A percentile compares a stretch with the other conserved stretches of the same genome.
These are phyloP conservation scores for Drosophila sucinea DNA, from an alignment of 1,140 invertebrate genomes.

Conservation along the genomic window DNA sequence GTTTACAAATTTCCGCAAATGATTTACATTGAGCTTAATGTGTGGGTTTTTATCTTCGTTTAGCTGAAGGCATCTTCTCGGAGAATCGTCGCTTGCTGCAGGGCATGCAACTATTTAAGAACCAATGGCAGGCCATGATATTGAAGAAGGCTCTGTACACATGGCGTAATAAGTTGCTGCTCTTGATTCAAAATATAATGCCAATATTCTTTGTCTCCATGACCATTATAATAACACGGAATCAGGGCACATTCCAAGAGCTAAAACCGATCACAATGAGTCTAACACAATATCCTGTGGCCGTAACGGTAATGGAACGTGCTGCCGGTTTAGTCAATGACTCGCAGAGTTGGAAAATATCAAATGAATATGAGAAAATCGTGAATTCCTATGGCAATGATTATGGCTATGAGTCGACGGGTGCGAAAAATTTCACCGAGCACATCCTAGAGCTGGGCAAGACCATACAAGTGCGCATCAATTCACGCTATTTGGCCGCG, in stretches of 20 bases:
- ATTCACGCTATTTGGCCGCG: conserved; percentile 61
- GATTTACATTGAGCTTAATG: conserved; percentile 21
- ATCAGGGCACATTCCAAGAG: conserved; percentile 34
- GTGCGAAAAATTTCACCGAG: background rate
- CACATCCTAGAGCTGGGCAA: conserved; percentile 60
- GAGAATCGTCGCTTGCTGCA: conserved; percentile 47
- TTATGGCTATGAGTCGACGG: conserved; percentile 38
- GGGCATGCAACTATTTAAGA: conserved; percentile 63
- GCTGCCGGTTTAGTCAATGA: background rate
- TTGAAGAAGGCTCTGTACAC: conserved; percentile 86
- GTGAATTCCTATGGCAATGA: conserved; percentile 44
- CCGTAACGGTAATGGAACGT: conserved; percentile 62
- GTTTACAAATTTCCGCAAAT: conserved; percentile 23
- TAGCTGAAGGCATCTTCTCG: conserved; percentile 61
- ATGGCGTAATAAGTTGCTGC: conserved; percentile 84
- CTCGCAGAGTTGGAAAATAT: background rate
- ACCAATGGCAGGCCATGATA: conserved; percentile 87
- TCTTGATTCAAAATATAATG: conserved; percentile 85
- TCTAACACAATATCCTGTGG: conserved; percentile 54
- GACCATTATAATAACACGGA: conserved; percentile 84
- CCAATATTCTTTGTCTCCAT: conserved; percentile 86
- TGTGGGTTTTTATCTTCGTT: conserved; percentile 25
- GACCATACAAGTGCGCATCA: conserved; percentile 58
- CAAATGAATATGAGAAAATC: conserved; percentile 48
- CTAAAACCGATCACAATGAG: conserved; percentile 57